Conservation (phyloP, 2,888 invertebrate genomes). For the Alviniconcha strummeri region DNA sequence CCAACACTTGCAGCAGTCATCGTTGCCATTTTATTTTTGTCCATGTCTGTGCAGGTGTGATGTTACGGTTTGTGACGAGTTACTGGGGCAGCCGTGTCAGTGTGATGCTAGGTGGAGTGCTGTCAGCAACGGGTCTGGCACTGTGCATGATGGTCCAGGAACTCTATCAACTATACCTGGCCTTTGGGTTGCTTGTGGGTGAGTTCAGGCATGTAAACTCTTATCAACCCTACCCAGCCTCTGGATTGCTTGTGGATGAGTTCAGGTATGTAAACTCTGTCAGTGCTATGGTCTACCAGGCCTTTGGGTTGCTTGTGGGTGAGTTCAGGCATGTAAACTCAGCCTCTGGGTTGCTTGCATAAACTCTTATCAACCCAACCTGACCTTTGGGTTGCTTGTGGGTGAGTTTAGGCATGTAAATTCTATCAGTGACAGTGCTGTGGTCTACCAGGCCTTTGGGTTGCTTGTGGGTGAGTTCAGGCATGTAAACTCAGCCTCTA, state of each 20-base stretch:
- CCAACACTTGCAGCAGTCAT: too few relatives aligned
- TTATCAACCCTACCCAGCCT: conserved; percentile 40
- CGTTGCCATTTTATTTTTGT: background rate
- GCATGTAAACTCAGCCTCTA: conserved; percentile 63
- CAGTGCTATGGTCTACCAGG: conserved; percentile 56
- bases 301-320: conserved; percentile 68
- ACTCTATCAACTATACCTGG: conserved; percentile 64
- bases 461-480: too few relatives aligned
- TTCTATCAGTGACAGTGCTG: too few relatives aligned
- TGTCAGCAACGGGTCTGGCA: conserved; percentile 61
- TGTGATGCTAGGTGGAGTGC: conserved; percentile 64
- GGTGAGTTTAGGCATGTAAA: too few relatives aligned
- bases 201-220: conserved; percentile 41
- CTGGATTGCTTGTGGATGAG: too few relatives aligned
- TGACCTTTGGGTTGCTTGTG: conserved; percentile 65
- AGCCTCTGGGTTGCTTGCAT: too few relatives aligned
- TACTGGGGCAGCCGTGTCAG: conserved; percentile 64
- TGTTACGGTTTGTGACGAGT: conserved; percentile 64
- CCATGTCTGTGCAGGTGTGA: conserved; percentile 53
- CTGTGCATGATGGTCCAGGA: conserved; percentile 61
- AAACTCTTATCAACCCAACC: conserved; percentile 64
- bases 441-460: too few relatives aligned
- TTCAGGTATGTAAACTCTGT: conserved; percentile 45
- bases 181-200: conserved; percentile 68
- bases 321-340: conserved; percentile 41